Conservation (phyloP, 2,888 invertebrate species). For the Creontiades dilutus region DNA sequence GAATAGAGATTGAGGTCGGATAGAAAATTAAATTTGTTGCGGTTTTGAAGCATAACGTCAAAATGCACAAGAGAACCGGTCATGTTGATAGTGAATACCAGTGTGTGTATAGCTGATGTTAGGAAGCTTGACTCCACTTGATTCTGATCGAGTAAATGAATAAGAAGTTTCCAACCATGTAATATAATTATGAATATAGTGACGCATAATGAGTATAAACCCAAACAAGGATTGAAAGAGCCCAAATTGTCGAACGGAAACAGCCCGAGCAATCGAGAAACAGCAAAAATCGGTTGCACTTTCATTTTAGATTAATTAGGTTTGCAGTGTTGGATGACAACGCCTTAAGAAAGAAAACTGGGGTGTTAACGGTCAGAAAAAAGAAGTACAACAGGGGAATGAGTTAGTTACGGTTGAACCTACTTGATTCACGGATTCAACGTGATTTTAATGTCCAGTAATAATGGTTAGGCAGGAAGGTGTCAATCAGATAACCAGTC, state of each 20-base stretch:
- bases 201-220: not conserved
- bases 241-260: slow-evolving; percentile 35
- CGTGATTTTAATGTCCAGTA: too few relatives aligned
- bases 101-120: not conserved
- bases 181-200: not conserved
- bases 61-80: not conserved
- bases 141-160: not conserved
- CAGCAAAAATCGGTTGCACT: not conserved
- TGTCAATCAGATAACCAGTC: too few relatives aligned
- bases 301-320: not conserved
- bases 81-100: not conserved
- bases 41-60: not conserved
- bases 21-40: not conserved
- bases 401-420: too few relatives aligned
- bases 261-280: slow-evolving; percentile 8
- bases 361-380: too few relatives aligned
- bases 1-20: not conserved
- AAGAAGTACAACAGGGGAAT: too few relatives aligned
- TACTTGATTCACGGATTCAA: too few relatives aligned
- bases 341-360: too few relatives aligned
- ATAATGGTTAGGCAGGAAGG: too few relatives aligned
- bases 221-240: not conserved
- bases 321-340: too few relatives aligned
- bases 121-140: not conserved
- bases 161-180: not conserved